A percentile compares a stretch with the other conserved stretches of the same genome.
These are phyloP conservation scores for Petrolisthes cinctipes DNA, from an alignment of 2,888 invertebrate genomes.

Conservation along the genomic window DNA sequence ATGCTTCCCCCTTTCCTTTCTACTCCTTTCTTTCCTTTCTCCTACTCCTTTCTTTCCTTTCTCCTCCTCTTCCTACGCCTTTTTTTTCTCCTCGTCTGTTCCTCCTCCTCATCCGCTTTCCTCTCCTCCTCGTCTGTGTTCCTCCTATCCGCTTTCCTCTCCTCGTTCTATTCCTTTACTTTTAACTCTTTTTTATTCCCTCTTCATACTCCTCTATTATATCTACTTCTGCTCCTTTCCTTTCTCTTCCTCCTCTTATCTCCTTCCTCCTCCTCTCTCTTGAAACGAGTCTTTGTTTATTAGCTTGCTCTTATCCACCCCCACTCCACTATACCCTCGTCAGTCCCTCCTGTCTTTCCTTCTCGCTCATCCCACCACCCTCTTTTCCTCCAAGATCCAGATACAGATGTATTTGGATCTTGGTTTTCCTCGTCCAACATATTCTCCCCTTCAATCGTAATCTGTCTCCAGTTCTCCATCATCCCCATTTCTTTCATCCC, in stretches of 20 bases:
- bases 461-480: not conserved
- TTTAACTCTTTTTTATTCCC: not conserved
- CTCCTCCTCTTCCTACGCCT: not conserved
- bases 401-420: too few species aligned
- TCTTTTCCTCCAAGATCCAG: too few species aligned
- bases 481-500: not conserved
- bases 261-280: not conserved
- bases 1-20: constrained; percentile 9
- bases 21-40: constrained; percentile 12
- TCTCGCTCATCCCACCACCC: too few species aligned
- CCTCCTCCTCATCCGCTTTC: too few species aligned
- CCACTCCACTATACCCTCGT: too few species aligned
- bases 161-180: constrained; percentile 8
- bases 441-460: too few species aligned
- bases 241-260: not conserved
- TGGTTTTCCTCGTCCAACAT: too few species aligned
- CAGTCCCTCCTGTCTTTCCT: not conserved
- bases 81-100: not conserved
- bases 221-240: not conserved
- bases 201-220: not conserved
- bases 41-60: not conserved
- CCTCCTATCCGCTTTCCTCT: not conserved
- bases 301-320: not conserved
- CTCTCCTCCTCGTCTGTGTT: too few species aligned
- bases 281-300: not conserved